phyloP scores from a whole-genome alignment of 1,140 invertebrate species.

The Steinernema feltiae region DNA sequence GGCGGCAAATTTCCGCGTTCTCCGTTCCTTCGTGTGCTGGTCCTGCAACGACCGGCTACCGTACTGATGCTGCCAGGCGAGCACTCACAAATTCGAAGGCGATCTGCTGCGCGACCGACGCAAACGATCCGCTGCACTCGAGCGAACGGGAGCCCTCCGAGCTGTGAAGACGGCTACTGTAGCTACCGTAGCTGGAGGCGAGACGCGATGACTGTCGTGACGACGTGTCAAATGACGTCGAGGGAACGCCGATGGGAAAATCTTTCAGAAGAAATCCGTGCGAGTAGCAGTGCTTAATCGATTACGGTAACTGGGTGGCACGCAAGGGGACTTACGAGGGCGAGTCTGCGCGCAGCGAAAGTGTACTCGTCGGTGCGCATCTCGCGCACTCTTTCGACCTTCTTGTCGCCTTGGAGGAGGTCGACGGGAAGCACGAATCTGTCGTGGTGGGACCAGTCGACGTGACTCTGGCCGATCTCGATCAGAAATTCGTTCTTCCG shows the following conservation, averaged over 20 bases:
- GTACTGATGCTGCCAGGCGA: neutral
- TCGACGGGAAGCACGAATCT: neutral
- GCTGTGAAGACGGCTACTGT: neutral
- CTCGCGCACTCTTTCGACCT: neutral
- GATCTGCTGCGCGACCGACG: neutral
- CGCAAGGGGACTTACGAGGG: neutral
- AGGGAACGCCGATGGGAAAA: neutral
- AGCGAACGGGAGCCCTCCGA: neutral
- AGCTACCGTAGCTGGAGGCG: constrained; percentile 7
- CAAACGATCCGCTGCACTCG: neutral
- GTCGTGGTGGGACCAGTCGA: neutral
- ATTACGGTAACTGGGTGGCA: neutral
- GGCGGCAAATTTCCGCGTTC: neutral
- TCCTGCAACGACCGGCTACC: neutral
- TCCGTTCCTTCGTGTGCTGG: neutral
- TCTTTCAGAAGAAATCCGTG: neutral
- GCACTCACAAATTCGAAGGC: neutral
- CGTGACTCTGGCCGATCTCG: neutral
- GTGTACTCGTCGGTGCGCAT: constrained; percentile 1
- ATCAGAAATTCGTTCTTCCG: neutral
- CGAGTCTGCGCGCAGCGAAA: neutral
- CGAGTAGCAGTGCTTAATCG: neutral
- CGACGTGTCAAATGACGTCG: neutral
- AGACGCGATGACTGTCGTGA: neutral
- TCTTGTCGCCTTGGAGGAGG: neutral